Evolutionary conservation across 2,113 vertebrate genomes (phyloP).

Genomic region (Poeciliopsis occidentalis): DNA sequence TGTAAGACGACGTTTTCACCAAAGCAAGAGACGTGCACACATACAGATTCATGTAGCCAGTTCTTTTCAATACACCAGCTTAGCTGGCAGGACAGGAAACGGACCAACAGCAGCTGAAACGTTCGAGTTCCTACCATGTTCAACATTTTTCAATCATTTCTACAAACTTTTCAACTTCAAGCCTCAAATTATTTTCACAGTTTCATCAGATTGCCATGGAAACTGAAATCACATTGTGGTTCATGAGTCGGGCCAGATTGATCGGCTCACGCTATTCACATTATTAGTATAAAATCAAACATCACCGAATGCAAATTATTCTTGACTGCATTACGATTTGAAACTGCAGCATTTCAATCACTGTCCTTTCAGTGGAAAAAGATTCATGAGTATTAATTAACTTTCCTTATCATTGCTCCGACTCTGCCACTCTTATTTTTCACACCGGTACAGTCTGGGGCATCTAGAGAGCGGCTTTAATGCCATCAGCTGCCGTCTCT

Average conservation of each 20-base stretch:
- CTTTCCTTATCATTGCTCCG: background rate
- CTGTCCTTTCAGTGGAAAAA: background rate
- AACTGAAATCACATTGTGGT: no score
- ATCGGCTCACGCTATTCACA: background rate
- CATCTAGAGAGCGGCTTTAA: background rate
- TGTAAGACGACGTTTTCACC: no score
- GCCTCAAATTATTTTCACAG: no score
- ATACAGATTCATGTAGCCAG: no score
- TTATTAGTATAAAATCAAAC: background rate
- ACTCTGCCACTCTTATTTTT: background rate
- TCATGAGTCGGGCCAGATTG: no score
- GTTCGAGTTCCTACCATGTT: background rate
- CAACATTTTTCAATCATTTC: background rate
- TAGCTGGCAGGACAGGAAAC: no score
- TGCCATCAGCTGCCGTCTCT: background rate
- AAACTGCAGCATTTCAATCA: background rate
- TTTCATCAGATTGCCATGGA: no score
- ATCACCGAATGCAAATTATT: background rate
- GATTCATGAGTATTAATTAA: background rate
- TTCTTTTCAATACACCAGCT: no score
- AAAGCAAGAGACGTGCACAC: no score
- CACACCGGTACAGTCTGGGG: background rate
- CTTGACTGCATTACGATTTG: background rate
- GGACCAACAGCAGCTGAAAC: no score
- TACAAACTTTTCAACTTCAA: background rate